Conservation (phyloP, 2,797 vertebrate genomes). For the Paramormyrops hopkinsi region DNA sequence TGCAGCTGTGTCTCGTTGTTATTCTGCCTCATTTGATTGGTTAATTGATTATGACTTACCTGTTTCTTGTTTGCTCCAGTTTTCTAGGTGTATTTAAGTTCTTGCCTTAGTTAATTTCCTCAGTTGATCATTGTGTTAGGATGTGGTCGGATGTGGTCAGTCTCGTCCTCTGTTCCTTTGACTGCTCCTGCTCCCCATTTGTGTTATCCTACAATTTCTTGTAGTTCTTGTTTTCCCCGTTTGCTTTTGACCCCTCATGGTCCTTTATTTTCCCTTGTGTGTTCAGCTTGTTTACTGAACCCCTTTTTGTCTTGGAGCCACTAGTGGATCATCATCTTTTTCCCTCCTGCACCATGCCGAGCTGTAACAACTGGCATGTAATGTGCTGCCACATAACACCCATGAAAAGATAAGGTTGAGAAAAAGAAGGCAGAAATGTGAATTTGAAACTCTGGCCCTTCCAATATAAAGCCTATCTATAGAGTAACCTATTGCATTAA, state of each 20-base stretch:
- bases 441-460: not conserved
- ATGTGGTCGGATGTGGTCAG: too few relatives aligned
- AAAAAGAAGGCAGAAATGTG: not conserved
- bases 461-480: not conserved
- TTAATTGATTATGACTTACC: not conserved
- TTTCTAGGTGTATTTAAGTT: not conserved
- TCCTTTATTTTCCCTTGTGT: not conserved
- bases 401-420: not conserved
- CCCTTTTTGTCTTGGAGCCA: not conserved
- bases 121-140: not conserved
- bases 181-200: not conserved
- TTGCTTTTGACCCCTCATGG: not conserved
- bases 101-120: not conserved
- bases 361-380: not conserved
- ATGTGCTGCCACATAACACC: not conserved
- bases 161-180: not conserved
- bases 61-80: not conserved
- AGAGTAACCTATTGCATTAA: not conserved
- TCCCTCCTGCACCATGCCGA: not conserved
- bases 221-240: not conserved
- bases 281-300: not conserved
- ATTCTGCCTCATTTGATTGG: not conserved
- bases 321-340: not conserved
- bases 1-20: not conserved
- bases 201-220: not conserved